Conservation (phyloP, 2,797 vertebrate genomes). For the Todus mexicanus region DNA sequence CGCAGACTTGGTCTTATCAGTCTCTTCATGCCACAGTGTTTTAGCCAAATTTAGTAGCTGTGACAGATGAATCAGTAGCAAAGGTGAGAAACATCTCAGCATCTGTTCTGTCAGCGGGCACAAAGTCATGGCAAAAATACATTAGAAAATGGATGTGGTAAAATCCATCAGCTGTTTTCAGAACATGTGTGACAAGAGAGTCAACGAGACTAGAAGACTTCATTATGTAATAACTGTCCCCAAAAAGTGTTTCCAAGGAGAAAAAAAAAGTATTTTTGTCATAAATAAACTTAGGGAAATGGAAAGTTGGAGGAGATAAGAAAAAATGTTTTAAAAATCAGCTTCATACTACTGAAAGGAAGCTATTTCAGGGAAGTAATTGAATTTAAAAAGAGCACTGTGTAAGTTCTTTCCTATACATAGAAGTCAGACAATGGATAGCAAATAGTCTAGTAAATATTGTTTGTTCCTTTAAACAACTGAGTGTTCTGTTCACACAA, state of each 20-base stretch:
- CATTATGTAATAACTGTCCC: background rate
- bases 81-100: background rate
- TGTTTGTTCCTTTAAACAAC: background rate
- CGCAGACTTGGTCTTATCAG: background rate
- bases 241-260: background rate
- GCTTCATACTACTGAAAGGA: background rate
- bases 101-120: background rate
- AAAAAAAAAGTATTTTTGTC: background rate
- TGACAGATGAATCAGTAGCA: background rate
- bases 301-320: background rate
- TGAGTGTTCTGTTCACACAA: background rate
- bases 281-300: background rate
- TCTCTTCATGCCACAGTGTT: conserved; percentile 17
- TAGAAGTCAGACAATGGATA: background rate
- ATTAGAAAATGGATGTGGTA: background rate
- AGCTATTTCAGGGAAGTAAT: background rate
- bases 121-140: background rate
- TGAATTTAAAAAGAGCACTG: background rate
- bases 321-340: background rate
- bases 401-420: background rate
- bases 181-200: background rate
- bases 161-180: background rate
- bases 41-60: background rate
- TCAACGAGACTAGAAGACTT: background rate
- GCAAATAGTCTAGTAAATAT: background rate